Percentiles rank a stretch among this genome's conserved stretches.
Evolutionary conservation across 2,888 invertebrate species (phyloP).

Genomic region (Drosophila kuntzei): DNA sequence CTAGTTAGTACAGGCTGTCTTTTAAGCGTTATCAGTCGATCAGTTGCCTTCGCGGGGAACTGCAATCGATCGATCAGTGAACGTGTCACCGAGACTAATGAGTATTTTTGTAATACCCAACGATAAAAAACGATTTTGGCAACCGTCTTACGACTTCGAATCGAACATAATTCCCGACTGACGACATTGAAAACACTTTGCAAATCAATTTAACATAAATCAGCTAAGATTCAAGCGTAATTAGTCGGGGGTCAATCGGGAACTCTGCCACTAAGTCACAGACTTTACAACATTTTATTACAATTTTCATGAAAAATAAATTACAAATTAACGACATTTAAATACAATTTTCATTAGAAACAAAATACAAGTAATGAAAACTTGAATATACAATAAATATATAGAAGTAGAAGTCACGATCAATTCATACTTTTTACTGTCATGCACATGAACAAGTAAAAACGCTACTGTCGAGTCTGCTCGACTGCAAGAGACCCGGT

Average conservation of each 20-base stretch:
- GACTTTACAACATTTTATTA: slow-evolving; percentile 48
- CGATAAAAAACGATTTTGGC: slow-evolving; percentile 14
- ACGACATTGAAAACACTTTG: slow-evolving; percentile 19
- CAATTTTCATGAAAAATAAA: slow-evolving; percentile 27
- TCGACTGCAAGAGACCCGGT: background rate
- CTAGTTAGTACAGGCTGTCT: slow-evolving; percentile 54
- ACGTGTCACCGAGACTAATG: slow-evolving; percentile 75
- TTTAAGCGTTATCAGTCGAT: slow-evolving; percentile 70
- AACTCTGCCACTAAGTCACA: slow-evolving; percentile 43
- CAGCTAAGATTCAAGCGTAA: slow-evolving; percentile 27
- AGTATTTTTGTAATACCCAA: slow-evolving; percentile 60
- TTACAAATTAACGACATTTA: slow-evolving; percentile 29
- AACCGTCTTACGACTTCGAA: slow-evolving; percentile 5
- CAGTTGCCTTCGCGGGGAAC: slow-evolving; percentile 66
- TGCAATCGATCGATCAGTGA: slow-evolving; percentile 69
- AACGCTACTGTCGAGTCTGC: background rate
- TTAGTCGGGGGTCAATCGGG: slow-evolving; percentile 45
- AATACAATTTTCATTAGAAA: slow-evolving; percentile 29
- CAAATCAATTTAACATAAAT: slow-evolving; percentile 35
- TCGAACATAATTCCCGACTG: background rate
- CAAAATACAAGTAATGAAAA: background rate
- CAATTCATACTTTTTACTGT: slow-evolving; percentile 26
- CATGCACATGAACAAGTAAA: background rate
- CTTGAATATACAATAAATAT: no score
- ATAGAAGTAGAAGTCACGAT: slow-evolving; percentile 23